Conservation (phyloP, 1,140 invertebrate genomes). For the Liolophura sinensis region DNA sequence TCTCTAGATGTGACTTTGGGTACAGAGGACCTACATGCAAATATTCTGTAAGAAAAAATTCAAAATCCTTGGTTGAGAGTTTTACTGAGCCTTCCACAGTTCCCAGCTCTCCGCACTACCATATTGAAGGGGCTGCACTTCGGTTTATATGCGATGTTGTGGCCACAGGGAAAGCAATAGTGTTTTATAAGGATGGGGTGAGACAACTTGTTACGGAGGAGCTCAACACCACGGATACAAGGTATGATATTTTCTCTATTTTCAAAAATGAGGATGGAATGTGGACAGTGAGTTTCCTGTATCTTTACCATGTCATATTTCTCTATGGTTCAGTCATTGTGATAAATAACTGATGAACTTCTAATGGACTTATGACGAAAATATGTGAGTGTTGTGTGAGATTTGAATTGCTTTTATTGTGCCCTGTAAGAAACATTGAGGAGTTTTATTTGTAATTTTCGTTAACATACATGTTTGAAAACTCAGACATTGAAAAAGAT, state of each 20-base stretch:
- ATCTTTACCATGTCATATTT: too few relatives aligned
- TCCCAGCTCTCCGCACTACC: conserved; percentile 18
- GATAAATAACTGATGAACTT: too few relatives aligned
- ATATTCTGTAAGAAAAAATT: conserved; percentile 36
- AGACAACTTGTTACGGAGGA: conserved; percentile 55
- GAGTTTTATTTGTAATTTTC: too few relatives aligned
- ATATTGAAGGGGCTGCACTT: conserved; percentile 43
- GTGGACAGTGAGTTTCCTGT: neutral
- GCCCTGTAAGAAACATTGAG: too few relatives aligned
- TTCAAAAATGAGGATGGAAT: neutral
- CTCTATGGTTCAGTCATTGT: too few relatives aligned
- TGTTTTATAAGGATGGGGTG: conserved; percentile 54
- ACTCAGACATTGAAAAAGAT: too few relatives aligned
- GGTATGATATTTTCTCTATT: conserved; percentile 23
- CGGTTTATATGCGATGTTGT: conserved; percentile 58
- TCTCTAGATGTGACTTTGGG: conserved; percentile 60
- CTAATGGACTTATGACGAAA: too few relatives aligned
- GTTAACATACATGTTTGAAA: too few relatives aligned
- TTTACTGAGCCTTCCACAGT: conserved; percentile 38
- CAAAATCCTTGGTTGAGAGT: conserved; percentile 51
- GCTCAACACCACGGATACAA: conserved; percentile 55
- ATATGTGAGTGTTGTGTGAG: too few relatives aligned
- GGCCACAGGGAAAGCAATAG: conserved; percentile 56
- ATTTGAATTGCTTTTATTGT: too few relatives aligned
- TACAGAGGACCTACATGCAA: conserved; percentile 54